Base-by-base conservation (phyloP, 2,113 vertebrate genomes). In the Prunella fulvescens region DNA sequence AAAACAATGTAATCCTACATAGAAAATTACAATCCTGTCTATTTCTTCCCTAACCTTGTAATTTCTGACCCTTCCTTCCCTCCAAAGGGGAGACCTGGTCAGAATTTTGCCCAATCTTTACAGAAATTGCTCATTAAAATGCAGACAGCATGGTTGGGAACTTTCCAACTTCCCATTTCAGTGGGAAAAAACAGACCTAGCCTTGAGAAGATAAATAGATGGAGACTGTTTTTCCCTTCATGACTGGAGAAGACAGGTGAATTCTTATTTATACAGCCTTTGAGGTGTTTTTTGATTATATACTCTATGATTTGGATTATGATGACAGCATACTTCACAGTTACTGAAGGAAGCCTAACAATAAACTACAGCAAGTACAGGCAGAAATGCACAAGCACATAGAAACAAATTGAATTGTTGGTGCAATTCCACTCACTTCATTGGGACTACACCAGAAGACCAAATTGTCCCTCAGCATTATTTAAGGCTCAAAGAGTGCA, bases 401-500 rank as follows among this genome's bases (percentile, higher is more conserved):
- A 48, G 35, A 89, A 19, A 58, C 48, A 93, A 83, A 92, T 24
- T 62, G 86, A 90, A 65, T 90, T 90, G 81, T 67, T 87, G 61
- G 44, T 92, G 77, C 71, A 81, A 89, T 90, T 90, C 47, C 18
- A 74, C 35, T 81, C 67, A 70, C 67, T 86, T 85, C 81, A 79
- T 20, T 58, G 37, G 33, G 47, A 51, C 60, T 77, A 81, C 23
- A 69, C 23, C n/a, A 90, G 51, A 50, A 86, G 66, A 71, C 39
- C 8, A 91, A 93, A 95, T 74, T 87, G 80, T 82, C 66, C 80
- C 73, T 79, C 56, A 85, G 42, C 47, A 83, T 93, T 94, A 92
- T 95, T 95, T 94, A 97, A 96, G 70, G 72, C 76, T 60, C 48
- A 73, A 57, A 81, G 39, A 86, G 26, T 78, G 33, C 60, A 61